Base-by-base conservation (phyloP, 2,113 vertebrate species). In the Ramphastos sulfuratus region DNA sequence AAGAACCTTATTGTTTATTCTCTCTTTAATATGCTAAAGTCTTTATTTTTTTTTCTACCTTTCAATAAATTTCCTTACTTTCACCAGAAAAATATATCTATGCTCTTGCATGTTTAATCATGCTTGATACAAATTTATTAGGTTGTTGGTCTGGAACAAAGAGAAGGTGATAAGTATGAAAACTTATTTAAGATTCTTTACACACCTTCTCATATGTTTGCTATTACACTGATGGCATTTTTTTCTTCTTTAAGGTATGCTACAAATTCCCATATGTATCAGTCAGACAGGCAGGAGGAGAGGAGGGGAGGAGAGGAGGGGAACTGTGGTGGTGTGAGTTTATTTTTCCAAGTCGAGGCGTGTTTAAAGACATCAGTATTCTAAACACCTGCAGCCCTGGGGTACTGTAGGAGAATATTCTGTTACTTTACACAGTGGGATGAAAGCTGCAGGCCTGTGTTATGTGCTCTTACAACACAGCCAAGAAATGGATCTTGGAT, bases 161-260 rank as follows among this genome's bases (percentile, higher is more conserved):
- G 77, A 52, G 61, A 66, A 30, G 35, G 20, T 44, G 54, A 55
- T 20, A 85, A 64, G 76, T 54, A 30, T 56, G 18, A 71, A 70
- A 54, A 37, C 64, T 91, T 71, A 69, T 87, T 96, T 82, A 56
- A 87, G 74, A 94, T 93, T 80, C 74, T 59, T 54, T 83, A 28
- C 33, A 5, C 14, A 75, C 11, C 42, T 80, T 27, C 74, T 56
- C 5, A 9, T 7, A 1, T 20, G 37, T 11, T 84, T 63, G 76
- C 52, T 80, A 3, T 52, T 72, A 2, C 52, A 33, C 48, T 0
- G 3, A 71, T 74, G 71, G 30, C 3, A 7, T 59, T 82, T 85
- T 83, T 66, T 52, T 52, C 54, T 48, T 66, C 46, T 61, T 67
- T n/a, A 25, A 71, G 56, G 6, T 52, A 39, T 0, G 18, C 69